Evolutionary conservation across 2,888 invertebrate genomes (phyloP).

Genomic region (Noctua pronuba): DNA sequence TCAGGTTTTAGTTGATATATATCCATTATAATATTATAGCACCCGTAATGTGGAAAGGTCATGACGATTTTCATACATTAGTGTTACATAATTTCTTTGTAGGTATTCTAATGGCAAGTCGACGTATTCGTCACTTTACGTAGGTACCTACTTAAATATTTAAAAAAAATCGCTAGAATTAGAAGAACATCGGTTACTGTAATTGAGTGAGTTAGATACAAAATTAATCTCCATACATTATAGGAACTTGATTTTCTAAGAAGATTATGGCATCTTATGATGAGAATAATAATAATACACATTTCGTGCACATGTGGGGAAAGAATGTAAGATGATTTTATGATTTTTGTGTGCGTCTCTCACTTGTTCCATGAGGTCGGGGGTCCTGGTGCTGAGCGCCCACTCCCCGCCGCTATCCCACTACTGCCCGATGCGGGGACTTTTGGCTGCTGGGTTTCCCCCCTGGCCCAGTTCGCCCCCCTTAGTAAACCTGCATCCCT

Average conservation of each 20-base stretch:
- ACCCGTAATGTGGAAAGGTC: constrained; percentile 12
- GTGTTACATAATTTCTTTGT: constrained; percentile 11
- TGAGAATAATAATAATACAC: neutral
- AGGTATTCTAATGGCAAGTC: neutral
- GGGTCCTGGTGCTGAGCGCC: constrained; percentile 90
- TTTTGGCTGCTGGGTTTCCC: constrained; percentile 99
- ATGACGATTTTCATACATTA: neutral
- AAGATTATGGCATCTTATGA: neutral
- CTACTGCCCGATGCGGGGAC: constrained; percentile 99
- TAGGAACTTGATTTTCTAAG: constrained; percentile 9
- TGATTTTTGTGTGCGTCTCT: neutral
- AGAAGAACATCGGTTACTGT: neutral
- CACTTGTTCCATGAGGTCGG: neutral
- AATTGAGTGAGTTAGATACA: neutral
- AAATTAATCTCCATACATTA: constrained; percentile 23
- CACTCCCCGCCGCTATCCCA: constrained; percentile 99
- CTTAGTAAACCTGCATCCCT: constrained; percentile 95
- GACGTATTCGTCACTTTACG: neutral
- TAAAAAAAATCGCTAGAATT: neutral
- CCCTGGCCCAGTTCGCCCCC: constrained; percentile 99
- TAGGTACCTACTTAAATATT: neutral
- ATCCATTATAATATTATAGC: constrained; percentile 2
- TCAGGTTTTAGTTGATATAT: constrained; percentile 15
- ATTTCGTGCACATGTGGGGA: neutral
- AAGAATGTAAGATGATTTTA: neutral